Conservation (phyloP, 2,888 invertebrate species). For the Norana najaformis region DNA sequence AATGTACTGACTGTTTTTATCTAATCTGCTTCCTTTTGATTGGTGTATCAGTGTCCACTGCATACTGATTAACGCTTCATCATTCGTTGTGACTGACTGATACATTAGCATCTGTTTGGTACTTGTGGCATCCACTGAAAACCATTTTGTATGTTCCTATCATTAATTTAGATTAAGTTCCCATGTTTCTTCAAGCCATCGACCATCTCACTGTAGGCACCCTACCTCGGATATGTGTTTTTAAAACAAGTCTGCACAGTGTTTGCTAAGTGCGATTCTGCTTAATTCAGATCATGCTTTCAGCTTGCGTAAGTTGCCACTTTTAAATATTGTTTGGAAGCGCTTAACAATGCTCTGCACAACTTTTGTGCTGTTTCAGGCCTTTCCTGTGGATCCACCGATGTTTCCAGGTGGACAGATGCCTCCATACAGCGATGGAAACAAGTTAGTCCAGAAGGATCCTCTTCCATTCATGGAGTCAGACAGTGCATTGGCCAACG, state of each 20-base stretch:
- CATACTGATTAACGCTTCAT: neutral
- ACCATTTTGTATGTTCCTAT: neutral
- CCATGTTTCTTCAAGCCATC: no score
- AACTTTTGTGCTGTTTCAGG: neutral
- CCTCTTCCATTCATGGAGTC: slow-evolving; percentile 35
- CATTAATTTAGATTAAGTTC: neutral
- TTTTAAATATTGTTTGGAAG: no score
- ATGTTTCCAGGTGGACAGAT: slow-evolving; percentile 3
- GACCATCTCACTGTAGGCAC: no score
- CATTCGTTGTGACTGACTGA: no score
- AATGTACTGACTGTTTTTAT: neutral
- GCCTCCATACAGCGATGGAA: slow-evolving; percentile 10
- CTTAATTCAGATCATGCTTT: neutral
- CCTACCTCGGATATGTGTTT: no score
- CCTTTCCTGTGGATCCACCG: neutral
- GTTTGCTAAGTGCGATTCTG: no score
- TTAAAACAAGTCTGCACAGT: no score
- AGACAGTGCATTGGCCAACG: slow-evolving; percentile 49
- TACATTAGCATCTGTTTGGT: neutral
- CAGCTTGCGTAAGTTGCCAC: neutral
- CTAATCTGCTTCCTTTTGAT: neutral
- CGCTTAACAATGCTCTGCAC: neutral
- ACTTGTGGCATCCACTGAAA: no score
- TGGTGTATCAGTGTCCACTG: neutral
- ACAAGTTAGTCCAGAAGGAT: slow-evolving; percentile 21